Evolutionary conservation across 2,888 invertebrate species (phyloP).

Genomic region (Eupithecia tripunctaria): DNA sequence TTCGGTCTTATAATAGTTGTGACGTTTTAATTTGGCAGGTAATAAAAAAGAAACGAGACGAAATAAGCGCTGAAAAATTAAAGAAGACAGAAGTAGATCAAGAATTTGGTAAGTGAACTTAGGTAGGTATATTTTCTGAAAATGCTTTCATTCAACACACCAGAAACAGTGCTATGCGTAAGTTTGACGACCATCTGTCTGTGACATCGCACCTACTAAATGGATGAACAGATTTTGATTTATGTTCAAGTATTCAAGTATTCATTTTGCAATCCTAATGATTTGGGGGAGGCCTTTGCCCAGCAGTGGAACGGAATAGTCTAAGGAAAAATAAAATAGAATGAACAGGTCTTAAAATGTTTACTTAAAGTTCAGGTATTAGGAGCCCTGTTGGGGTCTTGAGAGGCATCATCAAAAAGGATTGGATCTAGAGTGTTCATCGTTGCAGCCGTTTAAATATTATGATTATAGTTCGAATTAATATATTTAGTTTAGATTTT

Average conservation of each 20-base stretch:
- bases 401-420: background rate
- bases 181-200: background rate
- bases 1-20: background rate
- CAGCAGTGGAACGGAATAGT: no score
- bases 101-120: slow-evolving; percentile 58
- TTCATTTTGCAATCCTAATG: no score
- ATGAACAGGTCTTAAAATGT: no score
- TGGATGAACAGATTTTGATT: background rate
- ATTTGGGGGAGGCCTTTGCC: no score
- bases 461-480: background rate
- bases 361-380: no score
- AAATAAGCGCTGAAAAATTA: slow-evolving; percentile 55
- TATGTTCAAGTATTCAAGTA: no score
- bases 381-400: no score
- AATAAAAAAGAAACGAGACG: slow-evolving; percentile 61
- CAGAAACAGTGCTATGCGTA: background rate
- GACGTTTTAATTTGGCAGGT: slow-evolving; percentile 53
- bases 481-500: background rate
- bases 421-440: background rate
- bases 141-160: background rate
- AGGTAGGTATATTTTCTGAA: background rate
- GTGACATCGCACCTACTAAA: background rate
- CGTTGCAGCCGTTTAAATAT: background rate
- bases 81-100: slow-evolving; percentile 58
- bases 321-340: no score